Evolutionary conservation across 2,113 vertebrate genomes (phyloP).

Genomic region (Eulemur rufifrons): DNA sequence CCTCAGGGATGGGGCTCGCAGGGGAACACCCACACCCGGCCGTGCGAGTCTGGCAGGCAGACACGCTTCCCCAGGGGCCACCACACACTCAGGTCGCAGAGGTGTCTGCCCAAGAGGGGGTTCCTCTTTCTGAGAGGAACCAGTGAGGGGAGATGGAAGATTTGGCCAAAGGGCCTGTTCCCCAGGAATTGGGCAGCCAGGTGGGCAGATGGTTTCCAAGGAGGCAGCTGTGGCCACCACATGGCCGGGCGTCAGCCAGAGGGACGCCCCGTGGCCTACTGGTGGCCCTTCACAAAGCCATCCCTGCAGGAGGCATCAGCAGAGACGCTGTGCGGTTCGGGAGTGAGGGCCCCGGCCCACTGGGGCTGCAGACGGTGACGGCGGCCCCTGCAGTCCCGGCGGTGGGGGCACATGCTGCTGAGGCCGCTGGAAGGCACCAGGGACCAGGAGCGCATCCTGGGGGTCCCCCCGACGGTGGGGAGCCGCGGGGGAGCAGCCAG

Average conservation of each 20-base stretch:
- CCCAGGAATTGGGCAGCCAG: neutral
- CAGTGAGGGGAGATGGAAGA: neutral
- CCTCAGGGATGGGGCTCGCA: neutral
- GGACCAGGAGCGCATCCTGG: neutral
- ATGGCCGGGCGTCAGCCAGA: neutral
- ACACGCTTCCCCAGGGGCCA: neutral
- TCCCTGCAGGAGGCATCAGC: neutral
- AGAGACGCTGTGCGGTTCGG: neutral
- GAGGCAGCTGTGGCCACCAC: neutral
- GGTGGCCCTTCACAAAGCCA: neutral
- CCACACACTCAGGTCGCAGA: neutral
- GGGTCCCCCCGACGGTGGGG: neutral
- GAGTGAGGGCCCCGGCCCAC: neutral
- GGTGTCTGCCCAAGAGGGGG: neutral
- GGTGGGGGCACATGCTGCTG: neutral
- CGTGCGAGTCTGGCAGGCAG: neutral
- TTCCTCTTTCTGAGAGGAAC: neutral
- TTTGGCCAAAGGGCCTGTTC: neutral
- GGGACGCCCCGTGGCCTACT: neutral
- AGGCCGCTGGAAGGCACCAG: neutral
- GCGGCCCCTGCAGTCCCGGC: slow-evolving; percentile 10
- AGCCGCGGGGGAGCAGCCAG: neutral
- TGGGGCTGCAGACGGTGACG: neutral
- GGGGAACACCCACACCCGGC: neutral
- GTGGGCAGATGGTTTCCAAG: neutral